Percentiles rank a stretch among this genome's conserved stretches.
Conservation (phyloP, 2,888 invertebrate genomes). For the Drosophila stalkeri region DNA sequence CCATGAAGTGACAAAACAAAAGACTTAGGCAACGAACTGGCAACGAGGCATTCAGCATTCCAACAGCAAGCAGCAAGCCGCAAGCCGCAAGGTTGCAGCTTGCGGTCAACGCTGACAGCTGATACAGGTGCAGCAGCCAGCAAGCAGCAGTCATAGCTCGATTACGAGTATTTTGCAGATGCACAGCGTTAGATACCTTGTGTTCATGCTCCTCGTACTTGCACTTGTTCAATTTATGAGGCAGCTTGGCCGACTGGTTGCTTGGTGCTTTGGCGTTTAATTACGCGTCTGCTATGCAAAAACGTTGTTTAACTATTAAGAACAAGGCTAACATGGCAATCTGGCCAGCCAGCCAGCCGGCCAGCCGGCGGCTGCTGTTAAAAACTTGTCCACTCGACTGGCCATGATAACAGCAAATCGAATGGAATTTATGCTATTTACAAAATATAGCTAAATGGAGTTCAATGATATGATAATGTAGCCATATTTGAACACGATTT, state of each 20-base stretch:
- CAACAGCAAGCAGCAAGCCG: conserved; percentile 37
- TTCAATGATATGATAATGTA: neutral
- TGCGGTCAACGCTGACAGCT: conserved; percentile 63
- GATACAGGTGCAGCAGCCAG: conserved; percentile 54
- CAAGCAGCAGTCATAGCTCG: too few species aligned
- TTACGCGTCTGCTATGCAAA: conserved; percentile 64
- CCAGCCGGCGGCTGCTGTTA: conserved; percentile 12
- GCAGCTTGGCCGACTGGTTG: neutral
- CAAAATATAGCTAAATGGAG: neutral
- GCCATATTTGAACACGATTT: neutral
- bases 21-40: conserved; percentile 73
- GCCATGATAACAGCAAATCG: conserved; percentile 41
- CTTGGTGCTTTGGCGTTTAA: conserved; percentile 44
- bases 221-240: conserved; percentile 43
- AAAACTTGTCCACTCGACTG: conserved; percentile 30
- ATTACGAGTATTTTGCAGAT: conserved; percentile 50
- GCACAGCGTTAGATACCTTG: conserved; percentile 35
- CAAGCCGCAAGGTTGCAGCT: conserved; percentile 49
- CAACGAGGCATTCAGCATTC: conserved; percentile 55
- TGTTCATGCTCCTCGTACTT: conserved; percentile 28
- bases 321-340: conserved; percentile 69
- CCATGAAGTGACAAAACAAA: conserved; percentile 49
- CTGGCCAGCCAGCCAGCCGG: conserved; percentile 27
- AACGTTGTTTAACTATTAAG: conserved; percentile 66
- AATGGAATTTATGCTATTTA: conserved; percentile 3